phyloP scores from a whole-genome alignment of 1,140 invertebrate species.

The Gryon sp. region DNA sequence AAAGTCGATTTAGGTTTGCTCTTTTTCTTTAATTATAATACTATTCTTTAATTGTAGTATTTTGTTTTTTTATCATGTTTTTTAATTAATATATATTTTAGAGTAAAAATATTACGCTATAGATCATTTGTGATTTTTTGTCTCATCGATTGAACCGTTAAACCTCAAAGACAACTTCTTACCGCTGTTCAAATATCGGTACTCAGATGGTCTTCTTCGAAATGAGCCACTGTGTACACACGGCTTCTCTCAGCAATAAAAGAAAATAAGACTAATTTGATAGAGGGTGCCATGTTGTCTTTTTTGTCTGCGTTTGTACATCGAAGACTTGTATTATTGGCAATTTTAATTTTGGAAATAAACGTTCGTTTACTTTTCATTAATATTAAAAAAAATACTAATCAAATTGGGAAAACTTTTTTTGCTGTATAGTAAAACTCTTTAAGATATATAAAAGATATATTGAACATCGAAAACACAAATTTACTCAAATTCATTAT shows the following conservation, averaged over 20 bases:
- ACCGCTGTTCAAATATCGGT: slow-evolving; percentile 67
- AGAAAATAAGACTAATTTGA: slow-evolving; percentile 63
- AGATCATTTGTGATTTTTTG: slow-evolving; percentile 25
- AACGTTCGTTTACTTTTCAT: slow-evolving; percentile 46
- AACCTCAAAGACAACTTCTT: slow-evolving; percentile 39
- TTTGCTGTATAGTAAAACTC: too few relatives aligned
- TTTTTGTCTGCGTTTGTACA: slow-evolving; percentile 52
- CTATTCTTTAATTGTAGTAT: too few relatives aligned
- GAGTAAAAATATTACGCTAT: slow-evolving; percentile 41
- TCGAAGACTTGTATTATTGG: slow-evolving; percentile 39
- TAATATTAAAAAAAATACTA: too few relatives aligned
- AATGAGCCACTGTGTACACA: slow-evolving; percentile 74
- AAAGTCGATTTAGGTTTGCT: too few relatives aligned
- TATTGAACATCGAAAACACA: too few relatives aligned
- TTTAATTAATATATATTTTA: too few relatives aligned
- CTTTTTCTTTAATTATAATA: too few relatives aligned
- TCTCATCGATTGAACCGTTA: slow-evolving; percentile 11
- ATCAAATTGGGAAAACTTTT: too few relatives aligned
- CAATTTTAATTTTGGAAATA: slow-evolving; percentile 47
- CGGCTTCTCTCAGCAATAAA: slow-evolving; percentile 48
- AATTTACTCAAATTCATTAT: too few relatives aligned
- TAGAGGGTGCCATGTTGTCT: slow-evolving; percentile 47
- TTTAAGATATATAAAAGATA: too few relatives aligned
- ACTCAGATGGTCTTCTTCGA: slow-evolving; percentile 70
- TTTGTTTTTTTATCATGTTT: too few relatives aligned